Percentiles rank a stretch among this genome's conserved stretches.
phyloP scores from a whole-genome alignment of 1,140 invertebrate genomes.

The Carcinoscorpius rotundicauda region DNA sequence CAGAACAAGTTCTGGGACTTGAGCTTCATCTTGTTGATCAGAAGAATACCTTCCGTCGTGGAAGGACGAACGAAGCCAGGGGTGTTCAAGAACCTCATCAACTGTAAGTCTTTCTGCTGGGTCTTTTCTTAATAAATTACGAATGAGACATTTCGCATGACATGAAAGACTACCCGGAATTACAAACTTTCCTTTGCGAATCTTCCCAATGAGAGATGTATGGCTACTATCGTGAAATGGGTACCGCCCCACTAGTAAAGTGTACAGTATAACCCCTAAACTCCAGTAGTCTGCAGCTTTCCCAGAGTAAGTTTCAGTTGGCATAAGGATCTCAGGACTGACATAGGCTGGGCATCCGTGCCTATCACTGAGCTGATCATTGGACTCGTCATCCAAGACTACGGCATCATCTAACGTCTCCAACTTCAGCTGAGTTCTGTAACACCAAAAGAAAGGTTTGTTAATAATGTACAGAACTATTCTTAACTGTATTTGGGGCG shows the following conservation, averaged over 20 bases:
- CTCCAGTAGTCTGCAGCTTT: constrained; percentile 93
- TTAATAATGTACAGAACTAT: not conserved
- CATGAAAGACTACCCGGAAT: constrained; percentile 73
- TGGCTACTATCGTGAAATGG: constrained; percentile 61
- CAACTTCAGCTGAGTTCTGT: constrained; percentile 74
- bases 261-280: constrained; percentile 87
- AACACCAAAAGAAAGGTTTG: constrained; percentile 38
- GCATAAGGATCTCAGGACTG: constrained; percentile 53
- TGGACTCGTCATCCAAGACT: constrained; percentile 53
- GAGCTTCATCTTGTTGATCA: not conserved
- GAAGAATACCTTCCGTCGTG: not conserved
- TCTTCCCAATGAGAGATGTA: not conserved
- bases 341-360: constrained; percentile 93
- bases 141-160: constrained; percentile 73
- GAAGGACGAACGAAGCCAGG: constrained; percentile 47
- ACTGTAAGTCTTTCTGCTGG: constrained; percentile 71
- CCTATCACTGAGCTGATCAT: constrained; percentile 77
- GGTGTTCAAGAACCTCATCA: constrained; percentile 67
- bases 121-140: constrained; percentile 66
- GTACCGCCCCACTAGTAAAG: constrained; percentile 91
- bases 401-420: constrained; percentile 89
- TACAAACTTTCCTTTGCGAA: constrained; percentile 64
- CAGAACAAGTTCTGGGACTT: not conserved
- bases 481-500: no score
- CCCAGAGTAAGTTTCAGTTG: constrained; percentile 60